Evolutionary conservation across 1,140 invertebrate genomes (phyloP), one percentile per base, ranked within the genome.

Genomic region (Drosophila sulfurigaster): DNA sequence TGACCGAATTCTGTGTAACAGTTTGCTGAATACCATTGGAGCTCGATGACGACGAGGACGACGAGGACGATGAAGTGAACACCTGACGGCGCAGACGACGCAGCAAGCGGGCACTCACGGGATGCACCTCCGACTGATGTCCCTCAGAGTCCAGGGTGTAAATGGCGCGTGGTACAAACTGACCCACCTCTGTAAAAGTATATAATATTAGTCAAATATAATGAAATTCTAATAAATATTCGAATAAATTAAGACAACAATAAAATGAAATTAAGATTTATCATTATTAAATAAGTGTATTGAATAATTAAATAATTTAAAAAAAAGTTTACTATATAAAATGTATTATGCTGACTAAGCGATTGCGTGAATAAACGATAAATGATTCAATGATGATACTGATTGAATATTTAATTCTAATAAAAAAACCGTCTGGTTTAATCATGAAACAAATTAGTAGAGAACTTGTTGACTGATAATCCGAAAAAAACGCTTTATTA

Each of bases 141-240:
- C 91, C 91, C 58, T 91, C 46, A 1, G 90, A 62, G 38, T 92
- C 91, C 73, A 92, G 30, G 7, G 81, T 92, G 41, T 79, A 92
- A 66, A 91, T 79, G 7, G 91, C 90, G 13, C 77, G 66, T 1
- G 91, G 91, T 58, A 91, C 48, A 11, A 88, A 92, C 28, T 91
- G 91, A 3, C 90, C 91, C 63, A 79, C 68, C 57, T 85, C 91
- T 92, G 20, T 0, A 58, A 56, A 30, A n/a, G 20, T 7, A 58
- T 41, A 10, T 41, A 41, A 11, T 41, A 41, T 32, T 32, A 8
- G 30, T 32, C 30, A 32, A 8, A 7, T 1, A 3, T 32, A 32
- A 32, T 25, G 20, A 3, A 25, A 25, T 20, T 20, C 20, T 20
- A 20, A 20, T 20, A 20, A 20, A 20, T 32, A 6, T 32, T 32